Conservation (phyloP, 2,113 vertebrate genomes). For the Crotalus horridus region DNA sequence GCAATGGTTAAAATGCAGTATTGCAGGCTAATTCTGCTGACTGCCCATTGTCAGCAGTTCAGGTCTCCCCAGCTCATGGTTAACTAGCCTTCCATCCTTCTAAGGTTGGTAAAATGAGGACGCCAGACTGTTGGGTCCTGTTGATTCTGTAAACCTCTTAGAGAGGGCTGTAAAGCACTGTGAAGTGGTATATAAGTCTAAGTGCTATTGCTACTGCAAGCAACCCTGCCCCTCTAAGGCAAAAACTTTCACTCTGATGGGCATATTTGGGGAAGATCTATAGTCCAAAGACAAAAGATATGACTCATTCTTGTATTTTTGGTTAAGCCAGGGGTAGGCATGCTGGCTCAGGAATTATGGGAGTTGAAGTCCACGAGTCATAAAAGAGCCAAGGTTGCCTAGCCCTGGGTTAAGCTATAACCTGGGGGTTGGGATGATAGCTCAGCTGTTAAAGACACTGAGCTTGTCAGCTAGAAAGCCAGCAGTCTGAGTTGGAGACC, state of each 20-base stretch:
- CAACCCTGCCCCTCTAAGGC: not conserved
- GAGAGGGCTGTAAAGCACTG: not conserved
- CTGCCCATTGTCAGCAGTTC: not conserved
- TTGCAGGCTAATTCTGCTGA: not conserved
- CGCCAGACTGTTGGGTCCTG: not conserved
- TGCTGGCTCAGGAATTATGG: too few relatives aligned
- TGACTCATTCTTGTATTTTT: not conserved
- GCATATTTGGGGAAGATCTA: not conserved
- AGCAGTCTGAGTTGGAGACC: not conserved
- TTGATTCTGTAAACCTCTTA: not conserved
- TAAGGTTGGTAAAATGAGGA: not conserved
- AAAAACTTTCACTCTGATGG: not conserved
- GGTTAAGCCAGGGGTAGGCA: not conserved
- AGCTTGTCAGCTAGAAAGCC: not conserved
- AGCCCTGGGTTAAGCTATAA: not conserved
- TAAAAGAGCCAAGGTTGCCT: too few relatives aligned
- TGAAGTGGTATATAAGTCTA: not conserved
- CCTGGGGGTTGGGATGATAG: not conserved
- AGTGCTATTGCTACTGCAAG: not conserved
- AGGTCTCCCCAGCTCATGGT: not conserved
- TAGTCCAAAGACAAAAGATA: not conserved
- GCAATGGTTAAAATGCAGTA: not conserved
- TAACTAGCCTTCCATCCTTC: not conserved
- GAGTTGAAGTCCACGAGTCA: too few relatives aligned
- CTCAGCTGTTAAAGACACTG: not conserved